These are phyloP conservation scores for Trichechus manatus DNA, from an alignment of 2,113 vertebrate species.

Conservation along the genomic window DNA sequence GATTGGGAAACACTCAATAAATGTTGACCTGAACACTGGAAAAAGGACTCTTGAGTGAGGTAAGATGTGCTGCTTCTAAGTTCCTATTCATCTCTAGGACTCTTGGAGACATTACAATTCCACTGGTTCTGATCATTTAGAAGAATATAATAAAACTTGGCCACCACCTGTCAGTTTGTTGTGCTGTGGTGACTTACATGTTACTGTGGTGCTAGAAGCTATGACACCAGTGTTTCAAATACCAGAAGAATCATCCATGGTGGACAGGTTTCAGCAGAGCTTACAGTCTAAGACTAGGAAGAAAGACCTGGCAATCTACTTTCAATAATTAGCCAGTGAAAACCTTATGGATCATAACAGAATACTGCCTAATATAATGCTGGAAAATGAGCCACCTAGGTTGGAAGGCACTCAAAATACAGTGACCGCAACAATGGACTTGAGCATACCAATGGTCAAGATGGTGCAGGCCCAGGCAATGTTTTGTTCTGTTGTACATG, in stretches of 20 bases:
- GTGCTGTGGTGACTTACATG: too few relatives aligned
- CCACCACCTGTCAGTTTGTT: too few relatives aligned
- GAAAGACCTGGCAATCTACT: too few relatives aligned
- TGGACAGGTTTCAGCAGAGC: too few relatives aligned
- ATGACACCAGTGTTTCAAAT: too few relatives aligned
- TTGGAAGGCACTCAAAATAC: not conserved
- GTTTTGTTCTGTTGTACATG: not conserved
- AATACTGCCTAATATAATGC: not conserved
- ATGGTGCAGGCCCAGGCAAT: not conserved
- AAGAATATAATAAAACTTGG: not conserved
- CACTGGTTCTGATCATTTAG: not conserved
- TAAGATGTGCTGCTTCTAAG: not conserved
- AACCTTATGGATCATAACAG: too few relatives aligned
- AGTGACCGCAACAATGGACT: not conserved
- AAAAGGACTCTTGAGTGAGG: not conserved
- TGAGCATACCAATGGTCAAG: not conserved
- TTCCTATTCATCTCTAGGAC: not conserved
- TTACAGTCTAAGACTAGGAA: too few relatives aligned
- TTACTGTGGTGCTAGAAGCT: too few relatives aligned
- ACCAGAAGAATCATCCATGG: too few relatives aligned
- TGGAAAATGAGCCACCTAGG: not conserved
- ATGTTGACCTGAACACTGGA: accelerated
- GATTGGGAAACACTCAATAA: too few relatives aligned
- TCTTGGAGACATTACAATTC: not conserved
- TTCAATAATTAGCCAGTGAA: too few relatives aligned